Evolutionary conservation across 2,888 invertebrate species (phyloP), one percentile per base, ranked within the genome.

Genomic region (Diarsia dahlii): DNA sequence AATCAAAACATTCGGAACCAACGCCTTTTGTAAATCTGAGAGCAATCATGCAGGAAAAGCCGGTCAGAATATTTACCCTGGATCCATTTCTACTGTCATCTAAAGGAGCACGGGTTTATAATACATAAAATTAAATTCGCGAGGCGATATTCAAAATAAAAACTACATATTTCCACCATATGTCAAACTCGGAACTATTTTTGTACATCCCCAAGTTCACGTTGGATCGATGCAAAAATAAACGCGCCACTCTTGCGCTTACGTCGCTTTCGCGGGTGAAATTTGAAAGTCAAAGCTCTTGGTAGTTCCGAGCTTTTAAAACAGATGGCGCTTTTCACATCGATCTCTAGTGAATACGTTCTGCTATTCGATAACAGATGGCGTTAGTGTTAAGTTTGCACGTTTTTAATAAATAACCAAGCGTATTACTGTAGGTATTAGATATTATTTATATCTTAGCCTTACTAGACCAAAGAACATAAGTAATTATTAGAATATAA

Each of bases 181-280:
- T 96, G 96, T 96, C 96, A 96, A 96, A 96, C 94, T 93, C 91
- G 73, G 84, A 92, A 95, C 96, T 96, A 96, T 96, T 96, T 96
- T 93, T 88, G 95, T 94, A 87, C 93, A 88, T 89, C 91, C 86
- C 93, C 95, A 96, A 96, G 96, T 95, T 96, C 96, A 95, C 94
- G 94, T 92, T 92, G 93, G 93, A 92, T 91, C 81, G 90, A 89
- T 90, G 90, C 90, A 93, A 85, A 83, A 91, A 92, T 90, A 90
- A 87, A 88, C 88, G 88, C 86, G 86, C 85, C 89, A 85, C 87
- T 87, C 81, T 76, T 74, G 71, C 89, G 83, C 86, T 80, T 76
- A 76, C 82, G 86, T 81, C 77, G 81, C 74, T 86, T 86, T 85
- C 82, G 84, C 86, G 74, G 74, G 76, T 80, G 76, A 66, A 82